These are phyloP conservation scores for Delphinus delphis DNA, from an alignment of 2,113 vertebrate genomes.

Conservation along the genomic window DNA sequence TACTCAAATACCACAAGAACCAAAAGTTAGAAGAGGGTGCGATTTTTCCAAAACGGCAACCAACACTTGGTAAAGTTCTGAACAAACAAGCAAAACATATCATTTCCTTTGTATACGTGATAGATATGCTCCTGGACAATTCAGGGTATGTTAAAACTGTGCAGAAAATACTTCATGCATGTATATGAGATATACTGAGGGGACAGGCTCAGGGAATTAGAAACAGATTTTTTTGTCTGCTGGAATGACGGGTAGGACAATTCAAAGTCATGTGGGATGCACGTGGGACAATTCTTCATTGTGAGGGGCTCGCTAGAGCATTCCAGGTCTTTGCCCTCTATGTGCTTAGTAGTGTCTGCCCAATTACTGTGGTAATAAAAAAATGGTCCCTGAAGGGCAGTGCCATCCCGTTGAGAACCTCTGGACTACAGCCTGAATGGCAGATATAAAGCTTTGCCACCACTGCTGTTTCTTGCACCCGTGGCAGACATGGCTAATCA, in stretches of 20 bases:
- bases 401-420: background rate
- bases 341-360: background rate
- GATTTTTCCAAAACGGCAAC: background rate
- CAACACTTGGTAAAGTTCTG: background rate
- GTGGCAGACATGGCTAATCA: conserved; percentile 25
- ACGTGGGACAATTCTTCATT: background rate
- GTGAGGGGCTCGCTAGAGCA: background rate
- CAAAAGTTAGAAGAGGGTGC: background rate
- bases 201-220: background rate
- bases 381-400: background rate
- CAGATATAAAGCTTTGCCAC: background rate
- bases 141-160: background rate
- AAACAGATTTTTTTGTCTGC: background rate
- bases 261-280: background rate
- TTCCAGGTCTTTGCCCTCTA: background rate
- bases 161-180: background rate
- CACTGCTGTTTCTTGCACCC: background rate
- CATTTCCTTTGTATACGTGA: background rate
- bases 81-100: background rate
- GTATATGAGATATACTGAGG: background rate
- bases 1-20: background rate
- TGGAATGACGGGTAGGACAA: background rate
- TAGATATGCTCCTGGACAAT: background rate
- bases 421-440: background rate
- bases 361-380: background rate